Percentiles rank a stretch among this genome's conserved stretches.
These are phyloP conservation scores for Rhyacichthys aspro DNA, from an alignment of 2,797 vertebrate genomes.

Conservation along the genomic window DNA sequence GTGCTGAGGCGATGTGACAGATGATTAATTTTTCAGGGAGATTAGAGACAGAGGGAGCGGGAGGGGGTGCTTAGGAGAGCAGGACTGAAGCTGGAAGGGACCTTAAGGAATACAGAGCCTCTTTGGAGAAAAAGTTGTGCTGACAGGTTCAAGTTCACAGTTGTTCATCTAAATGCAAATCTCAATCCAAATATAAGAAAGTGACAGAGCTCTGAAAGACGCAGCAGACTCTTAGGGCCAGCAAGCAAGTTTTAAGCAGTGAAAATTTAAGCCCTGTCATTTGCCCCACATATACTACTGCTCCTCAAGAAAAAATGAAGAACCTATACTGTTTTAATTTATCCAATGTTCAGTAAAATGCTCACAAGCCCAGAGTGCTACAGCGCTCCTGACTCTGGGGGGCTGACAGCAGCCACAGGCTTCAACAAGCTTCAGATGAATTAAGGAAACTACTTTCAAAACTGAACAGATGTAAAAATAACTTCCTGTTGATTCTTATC, in stretches of 20 bases:
- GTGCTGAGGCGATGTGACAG: constrained; percentile 74
- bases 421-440: constrained; percentile 1
- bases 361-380: constrained; percentile 15
- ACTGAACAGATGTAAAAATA: constrained; percentile 1
- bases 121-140: constrained; percentile 10
- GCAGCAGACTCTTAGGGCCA: not conserved
- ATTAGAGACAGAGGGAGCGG: constrained; percentile 49
- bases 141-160: constrained; percentile 19
- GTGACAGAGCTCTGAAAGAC: not conserved
- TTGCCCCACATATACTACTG: not conserved
- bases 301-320: not conserved
- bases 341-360: constrained; percentile 28
- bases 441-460: constrained; percentile 9
- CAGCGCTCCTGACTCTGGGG: not conserved
- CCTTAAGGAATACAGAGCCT: constrained; percentile 36
- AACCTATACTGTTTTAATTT: constrained; percentile 24
- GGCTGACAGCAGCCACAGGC: constrained; percentile 2
- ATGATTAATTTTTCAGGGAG: constrained; percentile 80
- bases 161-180: constrained; percentile 16
- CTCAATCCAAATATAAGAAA: constrained; percentile 2
- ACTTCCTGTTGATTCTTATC: constrained; percentile 1
- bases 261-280: constrained; percentile 1
- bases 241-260: not conserved
- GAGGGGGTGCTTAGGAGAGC: constrained; percentile 29
- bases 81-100: constrained; percentile 44